These are phyloP conservation scores for Nothoprocta pentlandii DNA, from an alignment of 2,113 vertebrate species.

Conservation along the genomic window DNA sequence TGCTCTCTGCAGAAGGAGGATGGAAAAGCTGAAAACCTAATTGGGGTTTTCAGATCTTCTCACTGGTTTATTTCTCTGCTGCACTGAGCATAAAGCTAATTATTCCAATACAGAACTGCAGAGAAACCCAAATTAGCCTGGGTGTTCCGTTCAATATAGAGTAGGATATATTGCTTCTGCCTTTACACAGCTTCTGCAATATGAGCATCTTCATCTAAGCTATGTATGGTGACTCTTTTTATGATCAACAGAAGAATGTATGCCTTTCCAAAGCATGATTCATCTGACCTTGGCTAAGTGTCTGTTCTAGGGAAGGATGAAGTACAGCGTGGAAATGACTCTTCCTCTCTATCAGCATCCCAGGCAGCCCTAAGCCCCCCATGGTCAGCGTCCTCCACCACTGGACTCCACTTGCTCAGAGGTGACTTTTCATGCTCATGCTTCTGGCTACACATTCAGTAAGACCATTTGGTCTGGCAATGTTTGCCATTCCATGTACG, in stretches of 20 bases:
- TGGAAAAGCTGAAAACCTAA: not conserved
- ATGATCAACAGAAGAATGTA: not conserved
- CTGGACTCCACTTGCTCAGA: not conserved
- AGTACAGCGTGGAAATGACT: not conserved
- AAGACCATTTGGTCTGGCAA: not conserved
- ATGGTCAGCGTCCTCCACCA: rapidly evolving
- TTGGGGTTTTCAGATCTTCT: not conserved
- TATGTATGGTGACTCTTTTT: not conserved
- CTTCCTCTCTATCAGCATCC: not conserved
- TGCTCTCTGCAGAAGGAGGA: not conserved
- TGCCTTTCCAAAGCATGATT: not conserved
- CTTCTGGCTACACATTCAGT: too few relatives aligned
- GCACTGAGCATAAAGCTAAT: not conserved
- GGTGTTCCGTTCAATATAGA: not conserved
- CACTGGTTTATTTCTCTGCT: not conserved
- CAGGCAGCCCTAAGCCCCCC: not conserved
- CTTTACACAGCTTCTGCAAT: not conserved
- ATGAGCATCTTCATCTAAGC: not conserved
- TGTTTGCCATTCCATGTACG: not conserved
- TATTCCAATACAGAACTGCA: not conserved
- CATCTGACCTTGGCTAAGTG: not conserved
- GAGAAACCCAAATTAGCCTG: not conserved
- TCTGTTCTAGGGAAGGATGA: not conserved
- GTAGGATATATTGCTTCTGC: not conserved
- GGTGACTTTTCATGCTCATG: too few relatives aligned